A percentile compares a stretch with the other conserved stretches of the same genome.
phyloP scores from a whole-genome alignment of 2,888 invertebrate genomes.

The Melolontha melolontha region DNA sequence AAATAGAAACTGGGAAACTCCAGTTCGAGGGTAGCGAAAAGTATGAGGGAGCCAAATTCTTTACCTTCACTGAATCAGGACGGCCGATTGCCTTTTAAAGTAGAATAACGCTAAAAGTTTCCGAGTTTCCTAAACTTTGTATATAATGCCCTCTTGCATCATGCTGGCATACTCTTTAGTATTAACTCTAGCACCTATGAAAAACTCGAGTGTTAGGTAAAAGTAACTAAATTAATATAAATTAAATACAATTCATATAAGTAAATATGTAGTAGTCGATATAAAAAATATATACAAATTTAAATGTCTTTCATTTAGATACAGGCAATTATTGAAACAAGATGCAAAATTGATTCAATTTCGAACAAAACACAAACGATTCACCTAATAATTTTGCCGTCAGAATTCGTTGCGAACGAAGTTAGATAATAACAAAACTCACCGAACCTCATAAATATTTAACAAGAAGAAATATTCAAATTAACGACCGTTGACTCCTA shows the following conservation, averaged over 20 bases:
- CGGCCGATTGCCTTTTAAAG: slow-evolving; percentile 61
- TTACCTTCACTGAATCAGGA: slow-evolving; percentile 46
- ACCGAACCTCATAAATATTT: slow-evolving; percentile 28
- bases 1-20: slow-evolving; percentile 44
- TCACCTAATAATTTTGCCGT: slow-evolving; percentile 11
- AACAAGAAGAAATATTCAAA: slow-evolving; percentile 24
- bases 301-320: background rate
- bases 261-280: no score
- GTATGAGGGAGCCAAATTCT: slow-evolving; percentile 34
- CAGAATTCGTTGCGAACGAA: slow-evolving; percentile 7
- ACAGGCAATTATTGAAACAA: background rate
- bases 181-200: slow-evolving; percentile 45
- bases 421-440: slow-evolving; percentile 24
- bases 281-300: no score
- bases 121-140: slow-evolving; percentile 55
- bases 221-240: no score
- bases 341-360: background rate
- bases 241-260: no score
- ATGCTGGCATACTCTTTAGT: slow-evolving; percentile 52
- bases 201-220: no score
- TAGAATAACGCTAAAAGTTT: slow-evolving; percentile 62
- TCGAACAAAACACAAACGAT: slow-evolving; percentile 4
- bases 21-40: slow-evolving; percentile 4
- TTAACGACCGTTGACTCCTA: slow-evolving; percentile 26
- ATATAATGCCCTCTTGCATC: slow-evolving; percentile 52